Base-by-base conservation (phyloP, 1,140 invertebrate species). In the Nomia melanderi region DNA sequence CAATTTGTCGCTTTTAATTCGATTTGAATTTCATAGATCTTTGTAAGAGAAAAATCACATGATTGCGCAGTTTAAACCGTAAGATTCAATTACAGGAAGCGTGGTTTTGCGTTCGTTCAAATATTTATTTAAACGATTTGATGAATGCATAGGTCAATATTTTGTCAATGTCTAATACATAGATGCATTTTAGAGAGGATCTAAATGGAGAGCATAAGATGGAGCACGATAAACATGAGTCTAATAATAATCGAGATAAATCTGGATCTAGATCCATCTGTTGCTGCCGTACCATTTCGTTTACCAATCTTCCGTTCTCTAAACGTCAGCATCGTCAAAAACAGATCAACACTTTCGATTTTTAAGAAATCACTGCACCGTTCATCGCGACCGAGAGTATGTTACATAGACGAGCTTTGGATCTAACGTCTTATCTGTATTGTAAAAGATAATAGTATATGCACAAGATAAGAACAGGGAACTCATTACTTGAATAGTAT, bases 241-340 rank as follows among this genome's bases (percentile, higher is more conserved):
- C 73, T 75, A 75, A 67, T 75, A 75, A 75, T 75, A 75, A 75
- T 75, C 50, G n/a, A 33, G 63, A 57, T 44, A 33, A 57, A 75
- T 67, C 50, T 57, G 64, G 73, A 36, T 9, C 62, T 44, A 57
- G 72, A 66, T 57, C 72, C 64, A 31, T 53, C 53, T 47, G 53
- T 57, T 67, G 36, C 12, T 47, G 47, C 11, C 23, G 67, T 41
- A 67, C 25, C 63, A 36, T 67, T 11, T 67, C 36, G 72, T 74
- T 74, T 66, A 66, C 63, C 62, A 14, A 56, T 56, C 8, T 2
- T 39, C 36, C 23, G 59, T 25, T 73, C 53, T 54, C 59, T 17
- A 54, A 64, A 25, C 47, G 31, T 41, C 71, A 39, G 71, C n/a
- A 39, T 12, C n/a, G n/a, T 29, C 14, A 6, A 29, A 25, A n/a